A percentile compares a stretch with the other conserved stretches of the same genome.
Conservation (phyloP, 2,113 vertebrate species). For the Archilochus colubris region DNA sequence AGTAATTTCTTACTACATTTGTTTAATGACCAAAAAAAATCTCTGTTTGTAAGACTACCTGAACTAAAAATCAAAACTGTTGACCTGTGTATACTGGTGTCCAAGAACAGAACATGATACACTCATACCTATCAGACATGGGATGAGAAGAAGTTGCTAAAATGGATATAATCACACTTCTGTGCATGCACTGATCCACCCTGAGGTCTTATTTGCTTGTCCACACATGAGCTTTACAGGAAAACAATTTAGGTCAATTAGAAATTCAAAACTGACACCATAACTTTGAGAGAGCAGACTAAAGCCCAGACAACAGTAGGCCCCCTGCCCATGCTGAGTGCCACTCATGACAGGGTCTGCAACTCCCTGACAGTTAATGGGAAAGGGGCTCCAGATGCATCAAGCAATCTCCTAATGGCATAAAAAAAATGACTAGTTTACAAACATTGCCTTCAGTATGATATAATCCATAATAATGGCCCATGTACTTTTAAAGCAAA, state of each 20-base stretch:
- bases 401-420: background rate
- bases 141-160: background rate
- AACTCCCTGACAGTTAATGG: background rate
- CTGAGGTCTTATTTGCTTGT: background rate
- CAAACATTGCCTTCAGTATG: background rate
- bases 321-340: background rate
- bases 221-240: background rate
- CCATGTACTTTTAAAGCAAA: slow-evolving; percentile 44
- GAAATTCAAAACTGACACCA: background rate
- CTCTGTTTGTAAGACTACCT: background rate
- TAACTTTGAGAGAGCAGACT: background rate
- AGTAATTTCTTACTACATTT: background rate
- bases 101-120: background rate
- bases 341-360: background rate
- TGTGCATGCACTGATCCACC: background rate
- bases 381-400: background rate
- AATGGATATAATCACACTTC: background rate
- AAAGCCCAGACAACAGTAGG: background rate
- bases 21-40: background rate
- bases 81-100: background rate
- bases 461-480: slow-evolving; percentile 49
- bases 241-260: background rate
- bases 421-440: background rate
- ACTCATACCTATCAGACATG: accelerated
- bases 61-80: background rate